Base-by-base conservation (phyloP, 64 coral and sea anemone genomes). In the Pachyseris speciosa region DNA sequence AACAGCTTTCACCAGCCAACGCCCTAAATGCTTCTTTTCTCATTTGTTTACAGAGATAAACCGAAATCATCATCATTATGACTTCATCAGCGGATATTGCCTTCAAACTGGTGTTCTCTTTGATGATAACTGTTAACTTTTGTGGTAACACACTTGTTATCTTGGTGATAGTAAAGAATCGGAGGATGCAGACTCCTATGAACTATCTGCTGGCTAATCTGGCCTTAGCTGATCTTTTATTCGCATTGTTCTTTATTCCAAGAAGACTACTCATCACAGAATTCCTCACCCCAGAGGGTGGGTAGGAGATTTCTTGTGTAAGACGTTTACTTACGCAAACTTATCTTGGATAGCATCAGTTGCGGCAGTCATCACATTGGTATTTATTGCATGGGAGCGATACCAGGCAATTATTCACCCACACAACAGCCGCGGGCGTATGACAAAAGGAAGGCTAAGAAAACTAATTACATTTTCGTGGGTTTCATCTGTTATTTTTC, bases 381-480 rank as follows among this genome's bases (percentile, higher is more conserved):
- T 84, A 45, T 16, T 42, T 65, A 67, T 84, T 28, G 57, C 80
- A 29, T 65, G 57, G 57, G 80, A 80, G 50, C 27, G 76, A 59
- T 80, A 80, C 13, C 27, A 38, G 24, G 76, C 76, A 13, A 60
- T 80, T 22, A 65, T 84, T 38, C 80, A 84, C 57, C 80, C 80
- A 24, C 63, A 65, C 40, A 65, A 39, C 20, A n/a, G 3, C 19
- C 57, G 38, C 38, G 34, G 22, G 11, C 34, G 32, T 25, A 24
- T 63, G 40, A 84, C 38, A 13, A 41, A 65, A 26, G 20, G 34
- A 41, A 84, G 42, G 26, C 34, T 84, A 4, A 84, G 40, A 30
- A 65, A 66, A 39, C 30, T 84, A 9, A 17, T 41, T 22, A 36
- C 67, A 37, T 11, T 64, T 42, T 17, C 17, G 5, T 84, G 80